Conservation (phyloP, 2,113 vertebrate species). For the Isurus oxyrinchus region DNA sequence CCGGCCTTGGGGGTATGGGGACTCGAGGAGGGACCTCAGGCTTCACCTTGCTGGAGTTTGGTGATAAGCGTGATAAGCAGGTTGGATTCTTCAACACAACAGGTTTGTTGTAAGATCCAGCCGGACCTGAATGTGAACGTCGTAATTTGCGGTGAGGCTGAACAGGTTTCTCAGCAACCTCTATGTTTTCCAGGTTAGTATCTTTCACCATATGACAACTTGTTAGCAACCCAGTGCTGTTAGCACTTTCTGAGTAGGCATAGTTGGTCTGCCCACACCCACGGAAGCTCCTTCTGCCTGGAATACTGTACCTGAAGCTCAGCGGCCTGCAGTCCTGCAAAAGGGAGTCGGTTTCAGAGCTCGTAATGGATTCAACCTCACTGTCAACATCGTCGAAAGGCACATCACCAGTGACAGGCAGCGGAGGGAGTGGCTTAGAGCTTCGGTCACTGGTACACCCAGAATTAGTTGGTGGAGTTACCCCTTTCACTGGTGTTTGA, state of each 20-base stretch:
- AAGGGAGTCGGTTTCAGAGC: conserved; percentile 73
- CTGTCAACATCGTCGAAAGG: conserved; percentile 69
- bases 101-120: conserved; percentile 84
- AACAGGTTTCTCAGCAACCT: conserved; percentile 47
- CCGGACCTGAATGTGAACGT: conserved; percentile 83
- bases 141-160: conserved; percentile 73
- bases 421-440: conserved; percentile 79
- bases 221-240: conserved; percentile 45
- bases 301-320: conserved; percentile 58
- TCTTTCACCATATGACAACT: conserved; percentile 43
- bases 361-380: conserved; percentile 87
- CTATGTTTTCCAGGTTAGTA: conserved; percentile 35
- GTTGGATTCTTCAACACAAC: conserved; percentile 55
- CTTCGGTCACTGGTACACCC: conserved; percentile 53
- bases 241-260: conserved; percentile 73
- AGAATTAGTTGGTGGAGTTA: conserved; percentile 45
- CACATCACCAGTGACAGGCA: conserved; percentile 63
- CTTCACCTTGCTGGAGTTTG: conserved; percentile 66
- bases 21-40: conserved; percentile 79
- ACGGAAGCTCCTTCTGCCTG: conserved; percentile 64
- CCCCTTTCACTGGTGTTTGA: conserved; percentile 57
- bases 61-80: conserved; percentile 54
- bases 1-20: conserved; percentile 80
- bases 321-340: conserved; percentile 58
- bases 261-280: conserved; percentile 80